Conservation (phyloP, 2,113 vertebrate genomes). For the Rhinoptilus africanus region DNA sequence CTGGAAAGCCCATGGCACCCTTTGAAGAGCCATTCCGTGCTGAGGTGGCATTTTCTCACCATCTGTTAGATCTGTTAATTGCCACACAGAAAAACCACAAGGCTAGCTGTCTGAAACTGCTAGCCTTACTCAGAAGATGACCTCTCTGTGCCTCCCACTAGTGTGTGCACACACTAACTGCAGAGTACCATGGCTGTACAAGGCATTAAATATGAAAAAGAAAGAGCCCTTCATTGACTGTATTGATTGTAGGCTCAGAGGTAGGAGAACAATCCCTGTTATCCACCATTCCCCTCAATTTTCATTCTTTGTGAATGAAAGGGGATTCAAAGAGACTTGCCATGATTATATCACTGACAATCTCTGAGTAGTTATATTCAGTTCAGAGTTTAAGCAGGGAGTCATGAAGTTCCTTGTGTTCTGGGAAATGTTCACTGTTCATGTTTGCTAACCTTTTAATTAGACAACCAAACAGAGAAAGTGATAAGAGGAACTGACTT, state of each 20-base stretch:
- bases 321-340: neutral
- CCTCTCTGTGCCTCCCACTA: neutral
- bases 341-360: neutral
- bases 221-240: neutral
- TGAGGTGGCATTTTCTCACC: neutral
- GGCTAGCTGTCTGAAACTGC: neutral
- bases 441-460: slow-evolving; percentile 1
- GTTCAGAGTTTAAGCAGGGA: neutral
- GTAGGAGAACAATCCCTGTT: neutral
- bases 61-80: neutral
- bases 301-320: neutral
- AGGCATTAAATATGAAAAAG: neutral
- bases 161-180: neutral
- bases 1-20: neutral
- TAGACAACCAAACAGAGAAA: neutral
- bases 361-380: neutral
- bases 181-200: neutral
- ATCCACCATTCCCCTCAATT: neutral
- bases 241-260: neutral
- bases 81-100: neutral
- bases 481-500: neutral
- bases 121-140: neutral
- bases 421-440: neutral
- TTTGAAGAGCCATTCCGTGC: neutral
- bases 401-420: neutral